Percentiles rank a stretch among this genome's conserved stretches.
Conservation (phyloP, 1,140 invertebrate genomes). For the Probaryconus sp. region DNA sequence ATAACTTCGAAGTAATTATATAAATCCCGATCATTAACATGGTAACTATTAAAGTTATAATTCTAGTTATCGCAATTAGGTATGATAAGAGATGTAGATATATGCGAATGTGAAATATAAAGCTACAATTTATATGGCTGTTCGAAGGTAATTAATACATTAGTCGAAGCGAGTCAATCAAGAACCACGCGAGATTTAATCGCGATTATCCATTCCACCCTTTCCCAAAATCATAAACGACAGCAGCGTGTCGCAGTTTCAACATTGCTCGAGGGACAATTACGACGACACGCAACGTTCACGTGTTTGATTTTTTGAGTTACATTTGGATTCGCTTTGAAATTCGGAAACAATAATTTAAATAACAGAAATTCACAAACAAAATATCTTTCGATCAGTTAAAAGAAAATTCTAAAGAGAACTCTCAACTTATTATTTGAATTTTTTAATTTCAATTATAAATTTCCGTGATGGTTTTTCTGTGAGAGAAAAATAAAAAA, state of each 20-base stretch:
- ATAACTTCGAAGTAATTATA: conserved; percentile 16
- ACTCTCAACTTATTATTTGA: too few relatives aligned
- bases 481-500: too few relatives aligned
- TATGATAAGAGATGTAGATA: conserved; percentile 10
- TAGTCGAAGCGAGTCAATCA: conserved; percentile 25
- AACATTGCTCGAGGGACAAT: conserved; percentile 11
- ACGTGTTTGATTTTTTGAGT: too few relatives aligned
- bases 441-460: too few relatives aligned
- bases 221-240: background rate
- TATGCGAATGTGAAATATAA: conserved; percentile 11
- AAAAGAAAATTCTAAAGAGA: too few relatives aligned
- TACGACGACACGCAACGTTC: conserved; percentile 2
- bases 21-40: conserved; percentile 18
- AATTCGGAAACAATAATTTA: conserved; percentile 5
- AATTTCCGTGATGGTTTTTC: too few relatives aligned
- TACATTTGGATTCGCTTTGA: background rate
- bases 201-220: background rate
- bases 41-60: conserved; percentile 10
- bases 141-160: conserved; percentile 35
- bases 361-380: too few relatives aligned
- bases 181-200: conserved; percentile 4
- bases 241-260: conserved; percentile 7
- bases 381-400: too few relatives aligned
- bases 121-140: conserved; percentile 3
- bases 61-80: background rate